Percentiles rank a stretch among this genome's conserved stretches.
Conservation (phyloP, 64 coral and sea anemone genomes). For the Dendronephthya gigantea region DNA sequence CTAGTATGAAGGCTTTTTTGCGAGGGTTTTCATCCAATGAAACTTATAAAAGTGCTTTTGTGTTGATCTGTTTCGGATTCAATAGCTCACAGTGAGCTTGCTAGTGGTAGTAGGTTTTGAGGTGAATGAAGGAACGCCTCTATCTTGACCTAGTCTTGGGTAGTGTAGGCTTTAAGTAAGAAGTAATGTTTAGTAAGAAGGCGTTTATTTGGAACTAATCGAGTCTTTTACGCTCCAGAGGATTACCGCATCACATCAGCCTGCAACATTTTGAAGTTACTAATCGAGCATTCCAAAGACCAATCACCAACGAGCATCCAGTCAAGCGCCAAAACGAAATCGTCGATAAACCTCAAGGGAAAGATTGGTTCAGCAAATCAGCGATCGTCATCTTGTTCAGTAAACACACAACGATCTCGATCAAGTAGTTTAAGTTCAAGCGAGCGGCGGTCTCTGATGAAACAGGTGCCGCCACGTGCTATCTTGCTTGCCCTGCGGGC, state of each 20-base stretch:
- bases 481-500: neutral
- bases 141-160: too few species aligned
- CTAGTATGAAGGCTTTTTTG: too few species aligned
- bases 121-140: too few species aligned
- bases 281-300: conserved; percentile 33
- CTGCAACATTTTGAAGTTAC: conserved; percentile 67
- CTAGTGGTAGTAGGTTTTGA: too few species aligned
- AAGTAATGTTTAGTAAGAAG: too few species aligned
- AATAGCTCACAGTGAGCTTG: too few species aligned
- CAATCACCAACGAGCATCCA: conserved; percentile 26
- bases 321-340: neutral
- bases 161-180: too few species aligned
- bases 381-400: neutral
- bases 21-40: too few species aligned
- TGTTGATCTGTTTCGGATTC: too few species aligned
- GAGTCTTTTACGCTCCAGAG: conserved; percentile 34
- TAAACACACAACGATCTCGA: neutral
- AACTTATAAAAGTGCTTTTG: too few species aligned
- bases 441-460: neutral
- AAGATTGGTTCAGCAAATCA: neutral
- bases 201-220: too few species aligned
- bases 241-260: conserved; percentile 74
- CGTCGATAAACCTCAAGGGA: neutral
- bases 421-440: neutral
- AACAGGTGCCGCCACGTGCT: neutral